Conservation (phyloP, 1,140 invertebrate species). For the Drosophila funebris region DNA sequence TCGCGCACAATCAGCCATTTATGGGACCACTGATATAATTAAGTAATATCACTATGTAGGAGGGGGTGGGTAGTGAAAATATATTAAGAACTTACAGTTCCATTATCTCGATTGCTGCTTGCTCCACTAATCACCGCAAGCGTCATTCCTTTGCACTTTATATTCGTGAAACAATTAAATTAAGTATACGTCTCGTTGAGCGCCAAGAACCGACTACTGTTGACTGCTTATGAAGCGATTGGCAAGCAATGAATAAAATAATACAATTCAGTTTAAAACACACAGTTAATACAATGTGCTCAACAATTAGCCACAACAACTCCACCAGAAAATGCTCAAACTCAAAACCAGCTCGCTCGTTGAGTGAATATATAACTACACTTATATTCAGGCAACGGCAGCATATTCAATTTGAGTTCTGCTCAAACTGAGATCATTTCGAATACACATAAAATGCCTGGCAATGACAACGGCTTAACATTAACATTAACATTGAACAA, state of each 20-base stretch:
- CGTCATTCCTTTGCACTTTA: constrained; percentile 43
- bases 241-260: constrained; percentile 58
- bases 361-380: constrained; percentile 29
- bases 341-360: constrained; percentile 54
- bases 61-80: no score
- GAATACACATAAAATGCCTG: constrained; percentile 35
- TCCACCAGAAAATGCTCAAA: constrained; percentile 58
- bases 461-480: constrained; percentile 61
- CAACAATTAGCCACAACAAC: constrained; percentile 35
- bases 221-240: constrained; percentile 58
- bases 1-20: constrained; percentile 12
- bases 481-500: constrained; percentile 57
- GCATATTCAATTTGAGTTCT: constrained; percentile 5
- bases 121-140: constrained; percentile 56
- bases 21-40: constrained; percentile 17
- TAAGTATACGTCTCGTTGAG: constrained; percentile 55
- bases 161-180: constrained; percentile 35
- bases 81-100: constrained; percentile 53
- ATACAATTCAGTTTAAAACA: constrained; percentile 58
- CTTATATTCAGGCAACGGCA: constrained; percentile 1
- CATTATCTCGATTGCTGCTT: constrained; percentile 29
- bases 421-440: constrained; percentile 22
- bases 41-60: no score
- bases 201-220: constrained; percentile 13
- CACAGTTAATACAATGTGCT: constrained; percentile 38